Evolutionary conservation across 2,888 invertebrate species (phyloP), one percentile per base, ranked within the genome.

Genomic region (Brenthis daphne): DNA sequence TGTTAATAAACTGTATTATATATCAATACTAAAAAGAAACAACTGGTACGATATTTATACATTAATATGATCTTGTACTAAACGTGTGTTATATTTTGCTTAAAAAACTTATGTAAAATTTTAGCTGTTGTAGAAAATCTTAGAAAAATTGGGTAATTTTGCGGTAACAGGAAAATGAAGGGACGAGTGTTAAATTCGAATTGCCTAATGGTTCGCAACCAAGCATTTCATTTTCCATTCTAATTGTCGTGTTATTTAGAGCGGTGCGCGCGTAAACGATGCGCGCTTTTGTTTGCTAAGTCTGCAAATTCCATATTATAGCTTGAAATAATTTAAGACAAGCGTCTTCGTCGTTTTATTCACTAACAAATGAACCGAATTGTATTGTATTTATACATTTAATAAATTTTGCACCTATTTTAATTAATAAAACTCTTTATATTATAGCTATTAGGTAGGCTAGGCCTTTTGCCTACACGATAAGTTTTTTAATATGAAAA

Each of bases 141-240:
- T 72, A 78, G 81, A 83, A 81, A 85, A 85, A 82, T 81, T 83
- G 84, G 84, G 85, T 57, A 85, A 89, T 88, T 87, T 83, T 85
- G 86, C 76, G 84, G 88, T 88, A 90, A 88, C 90, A 87, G 86
- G 87, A 87, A 91, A 89, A 90, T 89, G 89, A 90, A 91, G 86
- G 90, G 89, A 90, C 88, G 88, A 90, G 90, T 92, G 92, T 90
- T 90, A 91, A 91, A 90, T 90, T 90, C 88, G 87, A 90, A 92
- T 92, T 89, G 91, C 85, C 87, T 89, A 92, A 92, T 91, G 91
- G 90, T 81, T 85, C 81, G 88, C 87, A 87, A 90, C 84, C 88
- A 89, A 84, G 87, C 89, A 89, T 92, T 92, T 92, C 91, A 92
- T 92, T 92, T 92, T 92, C 92, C 91, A 87, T 90, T 86, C 85